Evolutionary conservation across 2,888 invertebrate species (phyloP).

Genomic region (Orchesella flavescens): DNA sequence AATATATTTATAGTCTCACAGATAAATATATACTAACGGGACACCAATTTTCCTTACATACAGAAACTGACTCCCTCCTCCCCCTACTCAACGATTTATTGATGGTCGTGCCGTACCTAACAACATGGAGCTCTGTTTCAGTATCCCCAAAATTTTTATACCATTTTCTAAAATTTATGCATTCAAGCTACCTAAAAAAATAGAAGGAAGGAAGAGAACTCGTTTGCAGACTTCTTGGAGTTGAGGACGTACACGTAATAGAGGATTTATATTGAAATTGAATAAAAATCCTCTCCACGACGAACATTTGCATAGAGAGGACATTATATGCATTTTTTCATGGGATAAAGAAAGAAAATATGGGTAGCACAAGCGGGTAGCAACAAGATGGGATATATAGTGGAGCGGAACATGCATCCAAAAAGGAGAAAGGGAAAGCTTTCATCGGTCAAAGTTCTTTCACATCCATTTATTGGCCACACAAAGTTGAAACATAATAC

Average conservation of each 20-base stretch:
- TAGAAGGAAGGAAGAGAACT: neutral
- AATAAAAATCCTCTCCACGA: conserved; percentile 57
- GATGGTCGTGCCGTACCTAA: neutral
- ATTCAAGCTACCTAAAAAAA: neutral
- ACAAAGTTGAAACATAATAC: conserved; percentile 4
- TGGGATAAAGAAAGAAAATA: conserved; percentile 14
- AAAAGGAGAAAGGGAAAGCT: conserved; percentile 18
- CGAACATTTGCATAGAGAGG: conserved; percentile 23
- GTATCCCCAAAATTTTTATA: too few species aligned
- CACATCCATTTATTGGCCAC: conserved; percentile 1
- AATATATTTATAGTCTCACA: too few species aligned
- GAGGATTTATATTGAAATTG: conserved; percentile 60
- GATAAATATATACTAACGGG: too few species aligned
- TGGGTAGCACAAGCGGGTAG: conserved; percentile 16
- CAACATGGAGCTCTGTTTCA: too few species aligned
- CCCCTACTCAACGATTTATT: conserved; percentile 37
- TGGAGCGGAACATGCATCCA: neutral
- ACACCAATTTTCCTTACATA: too few species aligned
- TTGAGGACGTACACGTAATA: conserved; percentile 23
- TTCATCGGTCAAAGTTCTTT: conserved; percentile 10
- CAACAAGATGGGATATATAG: conserved; percentile 7
- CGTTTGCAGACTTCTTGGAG: neutral
- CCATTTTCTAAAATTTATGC: too few species aligned
- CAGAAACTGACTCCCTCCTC: too few species aligned
- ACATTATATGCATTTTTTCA: conserved; percentile 38